Base-by-base conservation (phyloP, 2,797 vertebrate species). In the Silurus lanzhouensis region DNA sequence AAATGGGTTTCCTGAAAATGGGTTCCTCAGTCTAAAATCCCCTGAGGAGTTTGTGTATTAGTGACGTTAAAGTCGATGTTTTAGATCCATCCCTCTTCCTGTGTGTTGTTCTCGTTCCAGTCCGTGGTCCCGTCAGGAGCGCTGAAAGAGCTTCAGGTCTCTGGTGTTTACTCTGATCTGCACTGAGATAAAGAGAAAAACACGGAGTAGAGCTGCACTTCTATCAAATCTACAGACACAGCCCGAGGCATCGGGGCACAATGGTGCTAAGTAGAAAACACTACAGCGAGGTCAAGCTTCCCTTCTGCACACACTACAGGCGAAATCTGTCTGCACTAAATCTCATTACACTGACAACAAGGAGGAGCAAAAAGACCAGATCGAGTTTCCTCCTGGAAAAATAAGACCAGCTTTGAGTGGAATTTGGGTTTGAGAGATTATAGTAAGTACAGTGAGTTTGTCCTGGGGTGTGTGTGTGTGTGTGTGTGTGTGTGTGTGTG, bases 321-420 rank as follows among this genome's bases (percentile, higher is more conserved):
- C 89, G 86, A 91, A 91, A 88, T 89, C 88, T 44, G 87, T 91
- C 91, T 80, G 89, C 92, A 90, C 91, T 83, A 93, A 93, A 93
- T 94, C 94, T 89, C 87, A 91, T 94, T 94, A 89, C 84, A 48
- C 82, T 87, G 85, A 82, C 22, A 84, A 88, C 89, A 58, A 89
- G 80, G 83, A 87, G 87, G 87, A 87, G 83, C 67, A 27, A 68
- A 82, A 64, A 77, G 75, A 70, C 55, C 44, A 58, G 76, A 46
- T 17, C 38, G 4, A 66, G 57, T 55, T 83, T 83, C 46, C 27
- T 19, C 55, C 17, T 38, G 76, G 71, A 88, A 27, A 83, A 84
- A 79, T 31, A 58, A 81, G 61, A 81, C 60, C 44, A 66, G 60
- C 60, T 80, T 80, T 64, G 22, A 25, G 81, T 77, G 70, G 70